Evolutionary conservation across 1,140 invertebrate genomes (phyloP).

Genomic region (Sinonovacula constricta): DNA sequence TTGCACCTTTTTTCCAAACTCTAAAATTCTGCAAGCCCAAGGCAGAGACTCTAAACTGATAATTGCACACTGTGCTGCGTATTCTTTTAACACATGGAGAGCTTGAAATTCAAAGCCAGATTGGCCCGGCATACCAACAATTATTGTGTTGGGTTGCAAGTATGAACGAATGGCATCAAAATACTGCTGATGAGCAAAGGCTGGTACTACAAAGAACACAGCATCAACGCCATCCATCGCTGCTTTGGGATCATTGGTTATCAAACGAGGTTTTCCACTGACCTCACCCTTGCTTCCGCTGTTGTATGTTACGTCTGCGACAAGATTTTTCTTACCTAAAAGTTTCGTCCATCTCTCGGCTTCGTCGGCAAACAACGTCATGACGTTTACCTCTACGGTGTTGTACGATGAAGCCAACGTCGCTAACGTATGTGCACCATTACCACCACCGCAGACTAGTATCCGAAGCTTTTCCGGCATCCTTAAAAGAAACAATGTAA

Average conservation of each 20-base stretch:
- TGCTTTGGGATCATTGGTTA: conserved; percentile 54
- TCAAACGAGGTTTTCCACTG: conserved; percentile 52
- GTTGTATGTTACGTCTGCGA: conserved; percentile 53
- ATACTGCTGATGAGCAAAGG: conserved; percentile 61
- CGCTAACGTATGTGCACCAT: conserved; percentile 67
- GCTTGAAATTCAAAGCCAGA: conserved; percentile 67
- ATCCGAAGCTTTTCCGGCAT: too few species aligned
- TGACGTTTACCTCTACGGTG: conserved; percentile 62
- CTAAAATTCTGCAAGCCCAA: conserved; percentile 60
- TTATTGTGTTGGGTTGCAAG: conserved; percentile 52
- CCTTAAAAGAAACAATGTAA: too few species aligned
- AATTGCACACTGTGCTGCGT: conserved; percentile 41
- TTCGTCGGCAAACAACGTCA: conserved; percentile 68
- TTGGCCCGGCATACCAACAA: conserved; percentile 62
- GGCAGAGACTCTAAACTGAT: conserved; percentile 62
- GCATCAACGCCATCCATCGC: conserved; percentile 53
- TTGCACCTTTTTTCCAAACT: conserved; percentile 58
- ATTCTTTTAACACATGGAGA: conserved; percentile 46
- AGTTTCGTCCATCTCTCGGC: conserved; percentile 65
- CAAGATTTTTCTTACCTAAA: conserved; percentile 56
- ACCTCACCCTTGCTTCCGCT: conserved; percentile 53
- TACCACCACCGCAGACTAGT: conserved; percentile 68
- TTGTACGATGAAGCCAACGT: conserved; percentile 62
- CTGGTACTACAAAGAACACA: conserved; percentile 59
- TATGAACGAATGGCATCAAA: conserved; percentile 62